Evolutionary conservation across 2,888 invertebrate species (phyloP), one percentile per base, ranked within the genome.

Genomic region (Eurytoma californica): DNA sequence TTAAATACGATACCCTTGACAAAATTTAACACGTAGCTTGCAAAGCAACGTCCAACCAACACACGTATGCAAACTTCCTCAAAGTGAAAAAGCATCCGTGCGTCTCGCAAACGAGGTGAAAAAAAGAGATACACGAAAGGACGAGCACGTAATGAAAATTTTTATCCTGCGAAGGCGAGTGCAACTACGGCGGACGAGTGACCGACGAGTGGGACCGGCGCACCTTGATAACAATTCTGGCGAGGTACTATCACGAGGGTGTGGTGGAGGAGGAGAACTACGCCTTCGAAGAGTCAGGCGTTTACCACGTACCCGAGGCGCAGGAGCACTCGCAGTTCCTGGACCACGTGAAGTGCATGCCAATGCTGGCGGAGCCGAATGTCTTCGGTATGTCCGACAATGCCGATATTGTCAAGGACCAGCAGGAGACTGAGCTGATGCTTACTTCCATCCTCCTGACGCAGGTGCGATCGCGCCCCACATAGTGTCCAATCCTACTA

Each of bases 191-290:
- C 13, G 98, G 98, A 0, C 94, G 97, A 61, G 97, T 98, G 16
- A 98, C 98, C 0, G 98, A 98, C 90, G 97, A 97, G 89, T 97
- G 97, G 97, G 98, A 98, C 91, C 92, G 97, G n/a, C 93, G 98
- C 72, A 95, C 95, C 58, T 92, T 98, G 77, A 94, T 93, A 86
- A 97, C 97, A 2, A 95, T 98, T 82, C 92, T 98, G 72, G 91
- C 90, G 82, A 94, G 94, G 86, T 98, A 95, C 90, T 98, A 97
- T 91, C 95, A 94, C 85, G 92, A 93, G 0, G 91, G 91, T 20
- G 91, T 97, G 9, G 92, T 97, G 4, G 92, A 93, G 69, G 91
- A 93, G 60, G 92, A 92, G 60, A 80, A 78, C 75, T 57, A 60
- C 0, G 28, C 47, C 4, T 88, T 89, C 79, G 89, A 89, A 80